These are phyloP conservation scores for Sinosuthora webbiana DNA, from an alignment of 2,113 vertebrate species.

Conservation along the genomic window DNA sequence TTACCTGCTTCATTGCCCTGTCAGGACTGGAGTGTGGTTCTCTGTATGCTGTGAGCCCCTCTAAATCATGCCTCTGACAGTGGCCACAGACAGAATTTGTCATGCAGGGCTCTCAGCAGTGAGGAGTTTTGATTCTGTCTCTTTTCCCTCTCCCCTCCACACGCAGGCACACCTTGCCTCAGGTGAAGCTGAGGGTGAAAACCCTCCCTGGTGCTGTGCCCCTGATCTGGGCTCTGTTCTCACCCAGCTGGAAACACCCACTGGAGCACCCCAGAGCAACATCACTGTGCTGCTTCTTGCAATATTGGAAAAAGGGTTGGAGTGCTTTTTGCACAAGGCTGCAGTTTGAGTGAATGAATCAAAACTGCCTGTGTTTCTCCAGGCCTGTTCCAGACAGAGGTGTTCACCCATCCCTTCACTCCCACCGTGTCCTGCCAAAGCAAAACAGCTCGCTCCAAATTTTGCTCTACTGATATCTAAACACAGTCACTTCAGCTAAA, in stretches of 20 bases:
- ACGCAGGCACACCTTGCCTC: neutral
- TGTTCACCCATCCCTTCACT: constrained; percentile 6
- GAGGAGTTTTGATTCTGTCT: neutral
- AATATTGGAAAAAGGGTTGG: neutral
- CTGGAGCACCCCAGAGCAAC: neutral
- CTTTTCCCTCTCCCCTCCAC: neutral
- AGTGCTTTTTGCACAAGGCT: neutral
- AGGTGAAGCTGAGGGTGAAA: neutral
- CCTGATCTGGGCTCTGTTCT: neutral
- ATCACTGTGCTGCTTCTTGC: neutral
- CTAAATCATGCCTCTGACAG: neutral
- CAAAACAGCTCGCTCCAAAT: neutral
- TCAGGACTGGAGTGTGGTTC: neutral
- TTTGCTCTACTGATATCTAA: constrained; percentile 5
- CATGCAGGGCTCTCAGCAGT: neutral
- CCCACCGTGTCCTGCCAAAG: neutral
- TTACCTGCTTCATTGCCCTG: neutral
- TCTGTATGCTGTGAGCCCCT: neutral
- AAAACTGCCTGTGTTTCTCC: neutral
- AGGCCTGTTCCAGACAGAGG: neutral
- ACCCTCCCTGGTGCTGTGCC: neutral
- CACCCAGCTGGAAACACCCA: neutral
- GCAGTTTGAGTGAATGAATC: neutral
- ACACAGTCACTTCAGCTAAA: constrained; percentile 46
- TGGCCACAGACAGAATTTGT: neutral